Evolutionary conservation across 2,888 invertebrate species (phyloP).

Genomic region (Hipparchia sbordonii): DNA sequence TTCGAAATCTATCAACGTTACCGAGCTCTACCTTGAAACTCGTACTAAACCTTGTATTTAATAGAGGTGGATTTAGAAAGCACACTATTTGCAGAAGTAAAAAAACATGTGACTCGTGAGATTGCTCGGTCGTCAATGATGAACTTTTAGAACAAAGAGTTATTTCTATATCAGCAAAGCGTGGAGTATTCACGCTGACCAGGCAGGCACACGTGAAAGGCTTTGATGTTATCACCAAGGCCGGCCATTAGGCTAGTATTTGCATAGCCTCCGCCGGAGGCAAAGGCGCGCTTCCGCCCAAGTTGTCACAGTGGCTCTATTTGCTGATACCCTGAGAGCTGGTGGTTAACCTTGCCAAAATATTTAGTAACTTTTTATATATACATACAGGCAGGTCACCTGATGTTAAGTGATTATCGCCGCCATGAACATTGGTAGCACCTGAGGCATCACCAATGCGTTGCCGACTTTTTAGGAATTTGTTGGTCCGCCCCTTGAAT

Average conservation of each 20-base stretch:
- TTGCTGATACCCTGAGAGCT: slow-evolving; percentile 12
- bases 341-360: neutral
- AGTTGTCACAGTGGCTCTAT: slow-evolving; percentile 25
- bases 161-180: neutral
- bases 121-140: neutral
- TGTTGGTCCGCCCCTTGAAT: too few species aligned
- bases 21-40: too few species aligned
- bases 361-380: too few species aligned
- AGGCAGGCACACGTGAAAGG: slow-evolving; percentile 16
- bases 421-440: too few species aligned
- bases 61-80: too few species aligned
- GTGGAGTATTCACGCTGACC: slow-evolving; percentile 10
- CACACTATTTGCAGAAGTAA: neutral
- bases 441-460: too few species aligned
- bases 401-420: too few species aligned
- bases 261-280: slow-evolving; percentile 26
- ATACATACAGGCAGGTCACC: too few species aligned
- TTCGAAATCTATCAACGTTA: too few species aligned
- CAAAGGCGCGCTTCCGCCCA: slow-evolving; percentile 31
- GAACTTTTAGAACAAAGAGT: neutral
- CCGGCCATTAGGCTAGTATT: slow-evolving; percentile 32
- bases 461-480: too few species aligned
- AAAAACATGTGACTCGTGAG: neutral
- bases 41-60: too few species aligned
- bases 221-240: slow-evolving; percentile 36